phyloP scores from a whole-genome alignment of 2,888 invertebrate genomes.

The Bombylius discolor region DNA sequence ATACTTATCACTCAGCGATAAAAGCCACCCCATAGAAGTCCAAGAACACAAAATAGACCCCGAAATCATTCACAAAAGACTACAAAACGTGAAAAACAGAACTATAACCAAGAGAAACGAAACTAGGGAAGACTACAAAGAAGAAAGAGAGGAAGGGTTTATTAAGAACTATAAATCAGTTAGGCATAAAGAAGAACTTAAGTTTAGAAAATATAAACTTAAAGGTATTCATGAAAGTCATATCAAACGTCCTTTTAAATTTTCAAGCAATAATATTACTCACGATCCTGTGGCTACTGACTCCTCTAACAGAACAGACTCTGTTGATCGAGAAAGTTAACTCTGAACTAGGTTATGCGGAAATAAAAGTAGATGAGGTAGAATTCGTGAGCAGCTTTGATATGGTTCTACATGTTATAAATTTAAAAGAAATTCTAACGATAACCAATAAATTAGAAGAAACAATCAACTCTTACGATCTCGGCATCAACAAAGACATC shows the following conservation, averaged over 20 bases:
- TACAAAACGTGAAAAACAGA: too few relatives aligned
- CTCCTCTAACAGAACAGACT: neutral
- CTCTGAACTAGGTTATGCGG: neutral
- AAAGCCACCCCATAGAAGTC: neutral
- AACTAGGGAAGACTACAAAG: neutral
- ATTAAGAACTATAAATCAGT: neutral
- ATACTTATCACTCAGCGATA: neutral
- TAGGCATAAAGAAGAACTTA: neutral
- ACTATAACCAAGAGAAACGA: neutral
- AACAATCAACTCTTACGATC: neutral
- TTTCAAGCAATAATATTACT: neutral
- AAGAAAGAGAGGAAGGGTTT: neutral
- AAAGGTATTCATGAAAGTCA: neutral
- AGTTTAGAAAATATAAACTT: conserved; percentile 1
- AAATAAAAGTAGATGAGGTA: neutral
- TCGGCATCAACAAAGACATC: neutral
- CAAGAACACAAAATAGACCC: neutral
- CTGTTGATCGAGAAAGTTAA: neutral
- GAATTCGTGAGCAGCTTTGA: neutral
- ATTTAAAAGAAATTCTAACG: conserved; percentile 8
- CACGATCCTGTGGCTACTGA: neutral
- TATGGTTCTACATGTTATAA: conserved; percentile 9
- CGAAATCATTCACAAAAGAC: neutral
- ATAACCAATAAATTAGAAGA: conserved; percentile 6
- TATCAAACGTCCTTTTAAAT: conserved; percentile 1